These are phyloP conservation scores for Lycaena phlaeas DNA, from an alignment of 2,888 invertebrate species.

Conservation along the genomic window DNA sequence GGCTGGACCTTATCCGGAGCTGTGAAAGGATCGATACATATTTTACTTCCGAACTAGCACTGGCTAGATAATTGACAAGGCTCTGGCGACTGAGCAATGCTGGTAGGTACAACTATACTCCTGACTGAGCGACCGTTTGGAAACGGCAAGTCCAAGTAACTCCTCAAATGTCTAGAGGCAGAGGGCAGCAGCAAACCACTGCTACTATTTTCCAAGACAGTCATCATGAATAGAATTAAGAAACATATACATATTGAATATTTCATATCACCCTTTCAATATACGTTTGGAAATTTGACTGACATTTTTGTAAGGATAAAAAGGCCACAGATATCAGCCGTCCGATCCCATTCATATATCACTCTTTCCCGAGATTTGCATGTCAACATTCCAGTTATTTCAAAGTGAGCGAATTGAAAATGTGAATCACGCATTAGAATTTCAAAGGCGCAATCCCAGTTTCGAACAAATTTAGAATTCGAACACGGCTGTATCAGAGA, in stretches of 20 bases:
- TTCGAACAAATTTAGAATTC: constrained; percentile 18
- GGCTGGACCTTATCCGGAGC: too few relatives aligned
- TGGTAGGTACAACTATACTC: too few relatives aligned
- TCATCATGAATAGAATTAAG: too few relatives aligned
- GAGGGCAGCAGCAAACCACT: too few relatives aligned
- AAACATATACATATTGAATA: constrained; percentile 5
- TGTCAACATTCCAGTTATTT: constrained; percentile 22
- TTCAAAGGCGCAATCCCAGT: constrained; percentile 21
- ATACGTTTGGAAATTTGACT: constrained; percentile 19
- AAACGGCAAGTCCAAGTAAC: too few relatives aligned
- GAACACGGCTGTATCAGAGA: constrained; percentile 11
- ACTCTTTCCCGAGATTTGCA: constrained; percentile 25
- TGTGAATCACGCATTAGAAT: constrained; percentile 20
- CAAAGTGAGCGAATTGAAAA: constrained; percentile 11
- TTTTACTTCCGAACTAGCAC: too few relatives aligned
- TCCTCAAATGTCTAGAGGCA: too few relatives aligned
- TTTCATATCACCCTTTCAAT: constrained; percentile 10
- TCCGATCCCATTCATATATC: constrained; percentile 32
- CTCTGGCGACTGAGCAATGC: too few relatives aligned
- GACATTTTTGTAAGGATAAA: constrained; percentile 22
- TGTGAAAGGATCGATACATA: too few relatives aligned
- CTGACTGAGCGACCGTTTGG: too few relatives aligned
- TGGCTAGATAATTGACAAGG: too few relatives aligned
- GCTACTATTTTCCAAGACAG: too few relatives aligned
- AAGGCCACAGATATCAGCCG: constrained; percentile 24